phyloP scores from a whole-genome alignment of 2,888 invertebrate species.

The Brachypalpus laphriformis region DNA sequence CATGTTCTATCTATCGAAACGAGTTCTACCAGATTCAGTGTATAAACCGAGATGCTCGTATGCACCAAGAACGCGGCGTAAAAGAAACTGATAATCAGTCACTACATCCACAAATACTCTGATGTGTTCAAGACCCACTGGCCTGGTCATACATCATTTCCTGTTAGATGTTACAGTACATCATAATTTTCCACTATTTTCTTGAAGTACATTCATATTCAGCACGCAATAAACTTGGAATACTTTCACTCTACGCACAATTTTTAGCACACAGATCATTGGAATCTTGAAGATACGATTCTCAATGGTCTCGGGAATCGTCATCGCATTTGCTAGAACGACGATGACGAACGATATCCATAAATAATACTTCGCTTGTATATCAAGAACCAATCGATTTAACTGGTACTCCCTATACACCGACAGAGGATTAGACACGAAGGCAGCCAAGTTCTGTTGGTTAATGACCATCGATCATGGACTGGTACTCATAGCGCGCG shows the following conservation, averaged over 20 bases:
- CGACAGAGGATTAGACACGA: background rate
- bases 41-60: conserved; percentile 35
- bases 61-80: conserved; percentile 20
- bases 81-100: conserved; percentile 27
- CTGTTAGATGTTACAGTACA: conserved; percentile 39
- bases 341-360: conserved; percentile 14
- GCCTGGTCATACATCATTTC: conserved; percentile 71
- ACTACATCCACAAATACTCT: conserved; percentile 10
- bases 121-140: conserved; percentile 64
- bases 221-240: background rate
- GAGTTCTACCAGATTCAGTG: conserved; percentile 66
- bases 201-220: conserved; percentile 8
- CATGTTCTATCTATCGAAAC: conserved; percentile 57
- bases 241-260: conserved; percentile 57
- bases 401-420: background rate
- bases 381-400: background rate
- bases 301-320: conserved; percentile 34
- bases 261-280: conserved; percentile 1
- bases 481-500: background rate
- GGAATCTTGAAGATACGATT: conserved; percentile 16
- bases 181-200: conserved; percentile 21
- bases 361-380: background rate
- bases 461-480: background rate
- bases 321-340: conserved; percentile 2
- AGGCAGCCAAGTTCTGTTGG: background rate